Evolutionary conservation across 2,888 invertebrate genomes (phyloP).

Genomic region (Itoplectis maculator): DNA sequence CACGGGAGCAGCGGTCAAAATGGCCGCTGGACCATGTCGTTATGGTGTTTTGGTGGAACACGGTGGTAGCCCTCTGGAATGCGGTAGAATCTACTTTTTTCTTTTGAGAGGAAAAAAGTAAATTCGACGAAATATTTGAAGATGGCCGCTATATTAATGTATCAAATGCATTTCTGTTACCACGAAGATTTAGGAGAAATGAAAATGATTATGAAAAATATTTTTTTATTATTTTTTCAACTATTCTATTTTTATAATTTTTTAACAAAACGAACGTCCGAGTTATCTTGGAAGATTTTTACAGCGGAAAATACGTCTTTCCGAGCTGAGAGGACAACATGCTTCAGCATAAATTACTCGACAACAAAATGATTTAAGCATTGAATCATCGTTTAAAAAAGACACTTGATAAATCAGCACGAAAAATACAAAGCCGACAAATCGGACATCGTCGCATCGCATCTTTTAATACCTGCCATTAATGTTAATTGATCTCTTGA

Average conservation of each 20-base stretch:
- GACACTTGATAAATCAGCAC: neutral
- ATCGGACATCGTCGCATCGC: neutral
- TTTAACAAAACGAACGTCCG: no score
- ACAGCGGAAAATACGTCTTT: neutral
- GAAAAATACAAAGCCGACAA: neutral
- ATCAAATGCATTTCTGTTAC: neutral
- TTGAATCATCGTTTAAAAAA: neutral
- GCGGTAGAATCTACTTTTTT: constrained; percentile 6
- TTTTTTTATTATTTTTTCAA: no score
- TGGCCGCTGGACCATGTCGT: constrained; percentile 13
- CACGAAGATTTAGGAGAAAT: neutral
- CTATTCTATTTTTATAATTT: no score
- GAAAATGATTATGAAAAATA: neutral
- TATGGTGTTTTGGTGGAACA: neutral
- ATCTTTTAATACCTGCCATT: neutral
- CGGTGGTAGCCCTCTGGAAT: neutral
- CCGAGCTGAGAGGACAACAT: neutral
- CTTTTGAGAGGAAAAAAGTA: neutral
- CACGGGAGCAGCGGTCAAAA: neutral
- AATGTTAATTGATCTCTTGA: neutral
- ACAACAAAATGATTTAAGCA: neutral
- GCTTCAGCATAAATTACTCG: neutral
- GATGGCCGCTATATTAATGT: neutral
- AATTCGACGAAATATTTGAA: neutral
- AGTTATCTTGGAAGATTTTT: neutral